These are phyloP conservation scores for Lysiphlebus fabarum DNA, from an alignment of 1,140 invertebrate species.

Conservation along the genomic window DNA sequence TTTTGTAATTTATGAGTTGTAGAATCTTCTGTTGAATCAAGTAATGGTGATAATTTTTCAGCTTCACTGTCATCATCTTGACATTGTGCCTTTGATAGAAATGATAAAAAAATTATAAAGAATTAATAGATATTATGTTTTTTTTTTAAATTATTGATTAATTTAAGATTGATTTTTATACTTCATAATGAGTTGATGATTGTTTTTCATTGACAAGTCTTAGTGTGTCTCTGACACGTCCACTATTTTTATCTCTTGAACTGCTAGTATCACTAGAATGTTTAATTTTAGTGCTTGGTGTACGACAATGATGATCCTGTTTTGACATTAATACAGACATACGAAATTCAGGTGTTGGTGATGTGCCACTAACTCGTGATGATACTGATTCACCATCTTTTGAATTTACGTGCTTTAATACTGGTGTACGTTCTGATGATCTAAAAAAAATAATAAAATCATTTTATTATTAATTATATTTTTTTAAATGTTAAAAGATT, in stretches of 20 bases:
- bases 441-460: slow-evolving; percentile 33
- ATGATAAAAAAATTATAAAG: slow-evolving; percentile 11
- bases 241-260: slow-evolving; percentile 43
- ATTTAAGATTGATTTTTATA: too few species aligned
- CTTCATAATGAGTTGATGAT: slow-evolving; percentile 52
- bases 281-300: too few species aligned
- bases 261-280: too few species aligned
- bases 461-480: slow-evolving; percentile 14
- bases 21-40: slow-evolving; percentile 52
- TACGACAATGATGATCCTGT: slow-evolving; percentile 56
- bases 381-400: slow-evolving; percentile 42
- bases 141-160: slow-evolving; percentile 5
- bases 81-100: slow-evolving; percentile 43
- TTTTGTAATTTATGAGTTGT: slow-evolving; percentile 45
- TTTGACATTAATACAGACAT: slow-evolving; percentile 69
- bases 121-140: slow-evolving; percentile 15
- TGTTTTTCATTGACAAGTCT: slow-evolving; percentile 61
- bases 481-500: too few species aligned
- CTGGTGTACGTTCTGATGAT: slow-evolving; percentile 45
- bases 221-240: slow-evolving; percentile 54
- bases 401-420: slow-evolving; percentile 41
- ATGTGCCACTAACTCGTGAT: slow-evolving; percentile 39
- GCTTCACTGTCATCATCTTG: slow-evolving; percentile 77
- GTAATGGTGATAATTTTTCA: slow-evolving; percentile 73
- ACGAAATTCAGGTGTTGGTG: slow-evolving; percentile 60